Evolutionary conservation across 2,888 invertebrate genomes (phyloP).

Genomic region (Campopleginae sp.): DNA sequence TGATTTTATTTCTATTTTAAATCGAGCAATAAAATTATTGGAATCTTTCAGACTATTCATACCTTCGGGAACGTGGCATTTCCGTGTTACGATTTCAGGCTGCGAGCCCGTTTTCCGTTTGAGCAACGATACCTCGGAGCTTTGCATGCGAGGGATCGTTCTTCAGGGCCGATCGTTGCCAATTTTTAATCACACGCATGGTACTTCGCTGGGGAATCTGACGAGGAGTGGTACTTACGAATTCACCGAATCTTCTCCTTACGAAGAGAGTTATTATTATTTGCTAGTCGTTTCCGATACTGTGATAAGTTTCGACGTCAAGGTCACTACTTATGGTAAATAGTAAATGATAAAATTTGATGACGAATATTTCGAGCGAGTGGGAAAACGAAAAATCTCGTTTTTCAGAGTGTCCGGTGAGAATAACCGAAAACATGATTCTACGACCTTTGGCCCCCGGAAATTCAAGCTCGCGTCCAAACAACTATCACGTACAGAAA

Average conservation of each 20-base stretch:
- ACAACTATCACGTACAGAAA: conserved; percentile 67
- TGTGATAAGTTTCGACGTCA: conserved; percentile 82
- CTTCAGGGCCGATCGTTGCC: conserved; percentile 83
- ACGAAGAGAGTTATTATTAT: conserved; percentile 85
- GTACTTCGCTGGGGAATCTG: conserved; percentile 75
- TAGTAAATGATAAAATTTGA: neutral
- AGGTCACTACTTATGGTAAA: conserved; percentile 80
- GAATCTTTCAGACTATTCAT: conserved; percentile 82
- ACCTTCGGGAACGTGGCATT: conserved; percentile 84
- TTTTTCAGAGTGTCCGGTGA: conserved; percentile 79
- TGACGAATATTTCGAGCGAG: neutral
- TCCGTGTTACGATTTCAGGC: conserved; percentile 82
- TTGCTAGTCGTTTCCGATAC: conserved; percentile 83
- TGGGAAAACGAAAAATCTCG: neutral
- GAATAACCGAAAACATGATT: conserved; percentile 75
- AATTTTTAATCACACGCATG: conserved; percentile 77
- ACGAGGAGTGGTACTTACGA: conserved; percentile 78
- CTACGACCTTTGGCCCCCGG: conserved; percentile 69
- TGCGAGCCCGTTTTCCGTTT: conserved; percentile 81
- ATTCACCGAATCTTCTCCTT: conserved; percentile 83
- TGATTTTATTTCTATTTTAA: neutral
- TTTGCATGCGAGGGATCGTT: conserved; percentile 82
- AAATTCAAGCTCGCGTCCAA: conserved; percentile 62
- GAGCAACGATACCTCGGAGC: conserved; percentile 69
- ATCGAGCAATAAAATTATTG: neutral